Base-by-base conservation (phyloP, 2,797 vertebrate species). In the Toxotes lorentzi region DNA sequence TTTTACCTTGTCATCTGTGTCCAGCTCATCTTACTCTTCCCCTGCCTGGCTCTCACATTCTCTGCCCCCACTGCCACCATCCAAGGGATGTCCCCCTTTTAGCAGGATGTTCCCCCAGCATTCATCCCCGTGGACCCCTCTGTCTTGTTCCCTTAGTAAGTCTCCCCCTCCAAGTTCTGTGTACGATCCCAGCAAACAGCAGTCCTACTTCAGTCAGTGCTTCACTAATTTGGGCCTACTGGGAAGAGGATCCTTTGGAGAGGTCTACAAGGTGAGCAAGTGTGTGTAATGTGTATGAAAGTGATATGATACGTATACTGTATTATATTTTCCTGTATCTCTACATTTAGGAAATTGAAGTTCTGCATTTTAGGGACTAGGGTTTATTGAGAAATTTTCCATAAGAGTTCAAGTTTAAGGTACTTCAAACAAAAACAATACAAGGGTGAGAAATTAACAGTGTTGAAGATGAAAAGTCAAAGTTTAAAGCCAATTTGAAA, bases 211-310 rank as follows among this genome's bases (percentile, higher is more conserved):
- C 80, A 94, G 74, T 76, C 97, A 98, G 89, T 97, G 94, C 75
- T 98, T 97, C 91, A 94, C 93, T 75, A 95, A 94, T 81, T 91
- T 98, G 30, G 95, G 96, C 53, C 91, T 95, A 45, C 89, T 98
- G 68, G 97, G 97, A 14, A 93, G 94, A 1, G 97, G 97, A 57
- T 98, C 96, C 2, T 98, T 97, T 0, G 97, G 97, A n/a, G 96
- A 97, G 73, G 97, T 98, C 21, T 97, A 96, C 87, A 97, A 97
- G 96, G 97, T 98, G 71, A 94, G 89, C 10, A 62, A 16, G 7
- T 21, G 8, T 30, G 1, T 38, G 7, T 75, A 16, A 34, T 72
- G 27, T 63, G 0, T 17, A 48, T 58, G 0, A 59, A 66, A 68
- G 7, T 0, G 5, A 14, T 35, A 8, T 21, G 40, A 45, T 48